A percentile compares a stretch with the other conserved stretches of the same genome.
Evolutionary conservation across 2,797 vertebrate genomes (phyloP).

Genomic region (Cichlasoma orientale): DNA sequence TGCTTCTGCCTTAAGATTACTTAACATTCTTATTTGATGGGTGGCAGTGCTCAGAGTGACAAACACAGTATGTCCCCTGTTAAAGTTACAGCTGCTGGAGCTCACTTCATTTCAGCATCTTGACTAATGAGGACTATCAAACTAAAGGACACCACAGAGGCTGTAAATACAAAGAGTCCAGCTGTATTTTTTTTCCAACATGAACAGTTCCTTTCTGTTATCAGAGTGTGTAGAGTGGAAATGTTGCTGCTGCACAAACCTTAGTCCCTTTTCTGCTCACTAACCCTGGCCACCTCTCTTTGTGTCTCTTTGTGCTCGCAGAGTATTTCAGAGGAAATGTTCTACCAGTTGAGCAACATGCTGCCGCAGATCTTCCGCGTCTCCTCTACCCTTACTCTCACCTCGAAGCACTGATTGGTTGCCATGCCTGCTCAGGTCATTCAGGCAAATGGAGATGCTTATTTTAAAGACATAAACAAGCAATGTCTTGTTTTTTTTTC

Average conservation of each 20-base stretch:
- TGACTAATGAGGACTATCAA: conserved; percentile 21
- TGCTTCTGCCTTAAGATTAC: conserved; percentile 40
- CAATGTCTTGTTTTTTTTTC: background rate
- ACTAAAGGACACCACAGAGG: background rate
- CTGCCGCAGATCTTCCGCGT: conserved; percentile 98
- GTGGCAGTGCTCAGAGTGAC: conserved; percentile 25
- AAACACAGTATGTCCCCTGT: background rate
- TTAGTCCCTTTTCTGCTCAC: background rate
- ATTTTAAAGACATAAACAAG: background rate
- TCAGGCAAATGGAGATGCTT: background rate
- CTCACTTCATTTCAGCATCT: conserved; percentile 32
- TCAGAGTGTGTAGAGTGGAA: background rate
- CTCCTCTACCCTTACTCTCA: conserved; percentile 94
- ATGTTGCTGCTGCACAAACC: background rate
- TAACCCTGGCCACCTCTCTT: conserved; percentile 13
- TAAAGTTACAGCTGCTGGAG: conserved; percentile 48
- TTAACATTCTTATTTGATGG: conserved; percentile 62
- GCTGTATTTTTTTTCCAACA: background rate
- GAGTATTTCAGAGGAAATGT: conserved; percentile 99
- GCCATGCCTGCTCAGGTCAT: background rate
- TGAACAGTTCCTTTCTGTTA: background rate
- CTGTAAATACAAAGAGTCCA: conserved; percentile 14
- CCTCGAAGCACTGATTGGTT: conserved; percentile 88
- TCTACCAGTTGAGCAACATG: conserved; percentile 98
- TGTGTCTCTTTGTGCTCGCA: conserved; percentile 67